phyloP scores from a whole-genome alignment of 2,888 invertebrate genomes.

The Polydesmus complanatus region DNA sequence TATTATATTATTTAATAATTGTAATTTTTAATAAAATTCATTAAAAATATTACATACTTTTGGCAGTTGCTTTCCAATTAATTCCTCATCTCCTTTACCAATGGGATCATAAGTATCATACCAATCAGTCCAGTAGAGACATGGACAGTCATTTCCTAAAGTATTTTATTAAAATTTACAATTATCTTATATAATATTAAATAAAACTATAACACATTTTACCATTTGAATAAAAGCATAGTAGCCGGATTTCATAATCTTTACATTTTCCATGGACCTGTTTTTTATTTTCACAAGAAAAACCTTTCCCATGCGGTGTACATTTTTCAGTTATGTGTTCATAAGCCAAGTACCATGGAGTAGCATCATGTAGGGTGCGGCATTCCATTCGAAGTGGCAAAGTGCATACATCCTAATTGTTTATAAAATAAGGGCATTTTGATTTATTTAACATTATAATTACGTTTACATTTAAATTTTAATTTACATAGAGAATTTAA shows the following conservation, averaged over 20 bases:
- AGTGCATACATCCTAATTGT: conserved; percentile 12
- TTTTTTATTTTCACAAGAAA: conserved; percentile 10
- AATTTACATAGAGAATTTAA: too few species aligned
- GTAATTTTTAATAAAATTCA: too few species aligned
- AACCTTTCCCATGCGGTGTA: conserved; percentile 3
- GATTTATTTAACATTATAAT: too few species aligned
- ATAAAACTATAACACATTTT: too few species aligned
- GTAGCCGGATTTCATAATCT: conserved; percentile 8
- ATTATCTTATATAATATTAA: too few species aligned
- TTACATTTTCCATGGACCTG: conserved; percentile 10
- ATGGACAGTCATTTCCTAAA: conserved; percentile 12
- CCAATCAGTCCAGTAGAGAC: conserved; percentile 14
- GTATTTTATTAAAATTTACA: too few species aligned
- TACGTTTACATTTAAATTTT: too few species aligned
- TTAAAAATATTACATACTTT: not conserved
- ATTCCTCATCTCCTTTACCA: conserved; percentile 6
- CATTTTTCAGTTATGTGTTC: conserved; percentile 3
- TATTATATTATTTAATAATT: too few species aligned
- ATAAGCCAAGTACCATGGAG: conserved; percentile 6
- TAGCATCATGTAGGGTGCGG: conserved; percentile 3
- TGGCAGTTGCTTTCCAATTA: conserved; percentile 5
- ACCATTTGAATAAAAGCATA: conserved; percentile 9
- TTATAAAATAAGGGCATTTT: too few species aligned
- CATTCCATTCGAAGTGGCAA: conserved; percentile 13
- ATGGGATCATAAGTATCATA: conserved; percentile 5